Evolutionary conservation across 2,888 invertebrate genomes (phyloP), one percentile per base, ranked within the genome.

Genomic region (Drosophila kuntzei): DNA sequence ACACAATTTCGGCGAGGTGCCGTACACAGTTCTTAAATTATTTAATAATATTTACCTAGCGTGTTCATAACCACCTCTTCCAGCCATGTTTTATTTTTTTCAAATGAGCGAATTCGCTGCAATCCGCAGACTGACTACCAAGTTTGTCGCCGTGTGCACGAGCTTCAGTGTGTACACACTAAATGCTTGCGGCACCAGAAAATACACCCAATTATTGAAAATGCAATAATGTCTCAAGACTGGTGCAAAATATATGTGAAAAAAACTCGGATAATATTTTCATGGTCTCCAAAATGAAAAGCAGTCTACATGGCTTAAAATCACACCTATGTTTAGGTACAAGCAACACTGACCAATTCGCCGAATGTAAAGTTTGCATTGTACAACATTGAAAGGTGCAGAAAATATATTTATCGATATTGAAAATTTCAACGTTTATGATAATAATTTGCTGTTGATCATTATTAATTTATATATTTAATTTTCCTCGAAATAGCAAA

Each of bases 51-150:
- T 92, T 94, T 95, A 96, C 96, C 96, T 96, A 93, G 95, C 94
- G 95, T 96, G 95, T 93, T 96, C 96, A 94, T 95, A 96, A 94
- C 95, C 95, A 95, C 95, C 95, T 94, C 96, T 96, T 94, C 96
- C 96, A 95, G 96, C 96, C 96, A 96, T 96, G 95, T 96, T 96
- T 95, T 91, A 91, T 92, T 92, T 91, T 91, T 90, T 91, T 83
- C 89, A 88, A 91, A 90, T 91, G 91, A 91, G 90, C 90, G 90
- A 90, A 90, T 84, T 88, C 69, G 85, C 87, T 79, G 82, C 85
- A 87, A 78, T 85, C 76, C 79, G 76, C 76, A 78, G 78, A 68
- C 67, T 71, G 71, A 75, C 75, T 76, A 67, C 60, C 37, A 71
- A 67, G 43, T 43, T 76, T 72, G 68, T 76, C 75, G 75, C 74